Evolutionary conservation across 2,888 invertebrate species (phyloP).

Genomic region (Operophtera brumata): DNA sequence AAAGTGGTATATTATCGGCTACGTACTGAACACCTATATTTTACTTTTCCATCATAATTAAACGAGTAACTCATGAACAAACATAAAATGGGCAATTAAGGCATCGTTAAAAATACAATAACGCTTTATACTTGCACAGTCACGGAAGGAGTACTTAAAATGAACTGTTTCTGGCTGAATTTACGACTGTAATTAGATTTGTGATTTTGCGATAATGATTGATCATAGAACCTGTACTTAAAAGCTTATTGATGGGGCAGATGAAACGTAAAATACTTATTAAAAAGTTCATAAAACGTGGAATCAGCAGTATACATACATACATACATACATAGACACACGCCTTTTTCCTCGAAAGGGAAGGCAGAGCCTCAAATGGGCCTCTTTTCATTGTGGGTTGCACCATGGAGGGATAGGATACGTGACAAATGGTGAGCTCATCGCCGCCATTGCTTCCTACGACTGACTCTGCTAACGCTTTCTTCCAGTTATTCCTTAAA

Average conservation of each 20-base stretch:
- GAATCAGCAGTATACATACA: not conserved
- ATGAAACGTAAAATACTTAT: not conserved
- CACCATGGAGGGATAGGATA: no score
- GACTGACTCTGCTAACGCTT: no score
- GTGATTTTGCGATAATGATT: slow-evolving; percentile 13
- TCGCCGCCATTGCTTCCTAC: no score
- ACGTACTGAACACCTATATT: not conserved
- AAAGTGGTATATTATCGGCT: no score
- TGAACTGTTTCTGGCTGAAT: slow-evolving; percentile 18
- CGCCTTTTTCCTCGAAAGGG: no score
- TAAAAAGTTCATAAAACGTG: not conserved
- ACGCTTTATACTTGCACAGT: slow-evolving; percentile 23
- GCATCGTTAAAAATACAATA: slow-evolving; percentile 28
- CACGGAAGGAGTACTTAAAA: slow-evolving; percentile 25
- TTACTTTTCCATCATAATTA: slow-evolving; percentile 14
- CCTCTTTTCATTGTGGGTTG: no score
- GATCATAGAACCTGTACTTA: slow-evolving; percentile 2
- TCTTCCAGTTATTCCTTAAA: no score
- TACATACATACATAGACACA: no score
- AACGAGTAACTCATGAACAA: slow-evolving; percentile 20
- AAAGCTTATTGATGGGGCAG: not conserved
- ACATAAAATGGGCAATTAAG: slow-evolving; percentile 30
- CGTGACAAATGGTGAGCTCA: no score
- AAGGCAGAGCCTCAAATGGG: no score
- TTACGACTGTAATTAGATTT: slow-evolving; percentile 18